Evolutionary conservation across 2,888 invertebrate genomes (phyloP), one percentile per base, ranked within the genome.

Genomic region (Ophraella communa): DNA sequence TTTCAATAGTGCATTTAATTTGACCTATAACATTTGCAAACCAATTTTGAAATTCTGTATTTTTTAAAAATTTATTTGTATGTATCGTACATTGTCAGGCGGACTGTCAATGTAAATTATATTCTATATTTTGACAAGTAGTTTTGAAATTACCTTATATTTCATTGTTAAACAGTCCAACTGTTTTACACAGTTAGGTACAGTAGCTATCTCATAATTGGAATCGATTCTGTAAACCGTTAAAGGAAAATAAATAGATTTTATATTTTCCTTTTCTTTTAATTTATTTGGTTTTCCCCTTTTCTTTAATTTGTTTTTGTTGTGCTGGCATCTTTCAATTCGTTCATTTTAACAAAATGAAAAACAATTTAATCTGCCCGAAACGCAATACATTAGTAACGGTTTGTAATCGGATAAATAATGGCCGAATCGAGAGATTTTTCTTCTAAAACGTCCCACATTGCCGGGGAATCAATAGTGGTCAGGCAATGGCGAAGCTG

Each of bases 341-440:
- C 64, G 39, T 18, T 49, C 68, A 57, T 65, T 65, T 65, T 61
- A 65, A 65, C 65, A 62, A 53, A 63, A 68, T 69, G 66, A 66
- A 69, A 69, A 69, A 65, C 66, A 66, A 66, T 66, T 69, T 66
- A 69, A 69, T 69, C 65, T 69, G 58, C 63, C 63, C 65, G 60
- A 58, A 68, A 69, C 66, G 63, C 68, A 62, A 65, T 64, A 63
- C 64, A 67, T 69, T 69, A 71, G 67, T 71, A 64, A 67, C 65
- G 71, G 69, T 69, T 67, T 69, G 70, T 71, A 72, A 73, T 71
- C 66, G 71, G 66, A 72, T 73, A 73, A 74, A 71, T 73, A 73
- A 74, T 74, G 73, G 69, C 62, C 59, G 66, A 65, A 63, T 69
- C 49, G 65, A 64, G 71, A 62, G 68, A 74, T 74, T 74, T 74